Evolutionary conservation across 2,888 invertebrate species (phyloP).

Genomic region (Calliopum simillimum): DNA sequence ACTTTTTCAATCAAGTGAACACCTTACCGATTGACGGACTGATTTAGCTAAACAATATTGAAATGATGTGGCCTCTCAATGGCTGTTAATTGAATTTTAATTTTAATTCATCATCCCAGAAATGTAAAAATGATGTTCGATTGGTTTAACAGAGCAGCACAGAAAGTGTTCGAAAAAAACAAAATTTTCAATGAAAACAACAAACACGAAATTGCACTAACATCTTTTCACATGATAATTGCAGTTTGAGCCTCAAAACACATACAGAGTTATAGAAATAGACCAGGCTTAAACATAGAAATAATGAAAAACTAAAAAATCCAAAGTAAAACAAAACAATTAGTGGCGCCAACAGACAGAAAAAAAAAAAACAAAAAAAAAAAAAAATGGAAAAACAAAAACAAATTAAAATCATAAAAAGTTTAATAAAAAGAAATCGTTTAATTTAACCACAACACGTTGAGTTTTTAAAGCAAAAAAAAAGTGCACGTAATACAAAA

Average conservation of each 20-base stretch:
- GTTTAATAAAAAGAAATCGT: too few species aligned
- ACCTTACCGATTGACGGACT: too few species aligned
- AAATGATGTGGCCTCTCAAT: too few species aligned
- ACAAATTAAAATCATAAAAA: not conserved
- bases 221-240: not conserved
- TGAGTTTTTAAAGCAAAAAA: too few species aligned
- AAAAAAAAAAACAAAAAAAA: conserved; percentile 22
- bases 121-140: conserved; percentile 5
- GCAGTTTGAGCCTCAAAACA: not conserved
- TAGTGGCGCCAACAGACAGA: conserved; percentile 28
- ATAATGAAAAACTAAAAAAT: not conserved
- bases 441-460: too few species aligned
- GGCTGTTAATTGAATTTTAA: too few species aligned
- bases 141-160: conserved; percentile 34
- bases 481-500: too few species aligned
- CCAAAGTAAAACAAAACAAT: conserved; percentile 23
- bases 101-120: too few species aligned
- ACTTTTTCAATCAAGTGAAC: too few species aligned
- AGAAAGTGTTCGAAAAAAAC: conserved; percentile 12
- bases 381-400: not conserved
- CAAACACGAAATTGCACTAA: not conserved
- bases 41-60: too few species aligned
- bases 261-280: not conserved
- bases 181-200: not conserved
- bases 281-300: too few species aligned